Evolutionary conservation across 2,888 invertebrate species (phyloP), one percentile per base, ranked within the genome.

Genomic region (Calameuta pallipes): DNA sequence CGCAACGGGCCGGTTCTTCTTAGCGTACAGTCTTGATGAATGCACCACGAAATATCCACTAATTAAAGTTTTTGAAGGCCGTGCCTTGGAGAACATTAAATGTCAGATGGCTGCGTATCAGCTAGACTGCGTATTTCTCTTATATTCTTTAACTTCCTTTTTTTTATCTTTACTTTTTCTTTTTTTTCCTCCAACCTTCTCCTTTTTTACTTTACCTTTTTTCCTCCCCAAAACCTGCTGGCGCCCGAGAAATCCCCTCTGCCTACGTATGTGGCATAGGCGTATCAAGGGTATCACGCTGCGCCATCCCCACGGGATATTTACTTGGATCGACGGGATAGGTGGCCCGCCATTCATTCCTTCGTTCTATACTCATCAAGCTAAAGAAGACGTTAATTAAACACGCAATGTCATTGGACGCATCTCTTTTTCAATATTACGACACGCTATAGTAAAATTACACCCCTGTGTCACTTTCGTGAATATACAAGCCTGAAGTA

Each of bases 161-260:
- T 70, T 33, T 30, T 12, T 70, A 3, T 70, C 23, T 23, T 70
- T 70, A 13, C 73, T 11, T 15, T 41, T 33, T 30, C 11, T 74
- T 11, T 15, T 41, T 33, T 30, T 11, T 13, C 30, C n/a, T 71
- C 12, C 34, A 31, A 31, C 71, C 34, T 33, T 71, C 31, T 71
- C 12, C 23, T 71, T 71, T 71, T 30, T 71, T 33, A 15, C 31
- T 31, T 33, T 71, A 31, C 15, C 71, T 71, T 71, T 71, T 71
- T 78, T 33, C 75, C 75, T 75, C 56, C 56, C 73, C 11, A 85
- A 82, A 86, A 87, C 87, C 85, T 84, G 85, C 86, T 85, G 87
- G 88, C 87, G 87, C 85, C 85, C 84, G 33, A 31, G 33, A 85
- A 87, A 84, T 84, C 83, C 82, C 79, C 81, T 74, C 79, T 81